phyloP scores from a whole-genome alignment of 1,140 invertebrate species.

The Bacillus rossius region DNA sequence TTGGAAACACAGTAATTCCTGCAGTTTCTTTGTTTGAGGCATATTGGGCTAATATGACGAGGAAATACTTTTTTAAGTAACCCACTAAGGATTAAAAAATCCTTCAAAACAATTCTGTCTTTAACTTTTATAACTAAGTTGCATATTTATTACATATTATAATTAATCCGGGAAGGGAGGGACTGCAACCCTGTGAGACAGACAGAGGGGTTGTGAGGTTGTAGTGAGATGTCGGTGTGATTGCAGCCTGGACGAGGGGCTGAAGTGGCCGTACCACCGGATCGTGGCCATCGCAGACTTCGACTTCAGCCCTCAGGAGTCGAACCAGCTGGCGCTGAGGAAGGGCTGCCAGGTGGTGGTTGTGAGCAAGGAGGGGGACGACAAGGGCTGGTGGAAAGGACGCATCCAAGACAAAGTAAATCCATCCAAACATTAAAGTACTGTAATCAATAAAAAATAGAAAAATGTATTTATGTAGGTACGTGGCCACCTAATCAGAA shows the following conservation, averaged over 20 bases:
- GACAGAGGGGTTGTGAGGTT: no score
- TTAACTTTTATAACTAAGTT: no score
- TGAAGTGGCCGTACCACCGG: constrained; percentile 69
- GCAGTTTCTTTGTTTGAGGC: no score
- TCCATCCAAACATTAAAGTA: not conserved
- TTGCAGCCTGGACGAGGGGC: constrained; percentile 60
- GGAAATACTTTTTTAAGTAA: no score
- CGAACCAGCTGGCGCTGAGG: constrained; percentile 68
- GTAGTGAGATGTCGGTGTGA: no score
- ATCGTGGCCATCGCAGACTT: constrained; percentile 68
- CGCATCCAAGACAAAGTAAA: constrained; percentile 46
- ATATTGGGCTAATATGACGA: no score
- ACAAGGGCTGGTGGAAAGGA: constrained; percentile 80
- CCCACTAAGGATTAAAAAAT: no score
- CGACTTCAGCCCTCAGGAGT: constrained; percentile 65
- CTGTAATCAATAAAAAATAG: constrained; percentile 4
- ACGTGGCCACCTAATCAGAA: not conserved
- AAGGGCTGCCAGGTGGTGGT: constrained; percentile 74
- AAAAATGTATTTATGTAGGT: constrained; percentile 31
- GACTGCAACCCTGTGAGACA: no score
- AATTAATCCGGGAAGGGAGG: no score
- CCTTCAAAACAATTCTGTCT: no score
- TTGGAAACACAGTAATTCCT: no score
- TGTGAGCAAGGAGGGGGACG: constrained; percentile 67
- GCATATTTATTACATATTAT: no score